Base-by-base conservation (phyloP, 2,797 vertebrate species). In the Diplodus sargus region DNA sequence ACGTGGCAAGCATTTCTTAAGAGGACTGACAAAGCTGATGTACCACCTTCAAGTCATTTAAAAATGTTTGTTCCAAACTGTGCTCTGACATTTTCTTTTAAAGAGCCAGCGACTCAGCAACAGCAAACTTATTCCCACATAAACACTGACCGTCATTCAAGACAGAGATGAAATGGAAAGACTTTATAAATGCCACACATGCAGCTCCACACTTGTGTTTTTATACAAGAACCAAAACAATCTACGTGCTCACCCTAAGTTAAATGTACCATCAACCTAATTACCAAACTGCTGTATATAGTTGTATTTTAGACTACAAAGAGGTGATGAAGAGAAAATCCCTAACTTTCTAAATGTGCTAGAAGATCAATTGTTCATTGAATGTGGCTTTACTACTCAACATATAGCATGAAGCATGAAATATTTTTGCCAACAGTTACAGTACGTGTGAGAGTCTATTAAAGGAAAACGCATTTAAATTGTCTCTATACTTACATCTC, bases 21-120 rank as follows among this genome's bases (percentile, higher is more conserved):
- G 53, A 11, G 54, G n/a, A 51, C 42, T 7, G 12, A 42, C 15
- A 34, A 54, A 69, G 54, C 48, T 68, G 7, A 54, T 42, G 25
- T 23, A 13, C 12, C 64, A 25, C 30, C 63, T 78, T 11, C 69
- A 53, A 78, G 53, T 64, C 71, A 61, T 76, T 82, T 58, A 52
- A 14, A 77, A 88, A 84, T 60, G 39, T 90, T 82, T 64, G 14
- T 76, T 70, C 54, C 25, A 70, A n/a, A 71, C 66, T 78, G 54
- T 52, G 48, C 79, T 67, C 61, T 90, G 87, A 90, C 81, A 89
- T 91, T 89, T 92, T 61, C 82, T 76, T 70, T 84, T 90, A 84
- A 93, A 89, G 68, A 70, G 66, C 53, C 60, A 60, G 78, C 91
- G 89, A 93, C 84, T 93, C 91, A 93, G 84, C 78, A 58, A 75